A percentile compares a stretch with the other conserved stretches of the same genome.
Evolutionary conservation across 2,113 vertebrate species (phyloP).

Genomic region (Solea senegalensis): DNA sequence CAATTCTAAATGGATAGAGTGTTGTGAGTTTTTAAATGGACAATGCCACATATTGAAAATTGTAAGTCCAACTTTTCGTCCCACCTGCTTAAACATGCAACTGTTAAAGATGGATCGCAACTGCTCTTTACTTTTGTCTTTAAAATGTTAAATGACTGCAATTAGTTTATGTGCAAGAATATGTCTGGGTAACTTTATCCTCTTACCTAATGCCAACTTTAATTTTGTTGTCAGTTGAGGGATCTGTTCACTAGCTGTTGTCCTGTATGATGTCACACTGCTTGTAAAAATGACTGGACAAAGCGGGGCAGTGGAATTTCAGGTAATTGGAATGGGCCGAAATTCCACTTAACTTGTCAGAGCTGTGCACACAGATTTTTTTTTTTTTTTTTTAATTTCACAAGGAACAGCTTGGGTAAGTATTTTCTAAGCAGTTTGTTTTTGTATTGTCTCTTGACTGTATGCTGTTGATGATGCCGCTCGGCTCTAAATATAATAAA

Average conservation of each 20-base stretch:
- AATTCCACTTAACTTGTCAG: slow-evolving; percentile 39
- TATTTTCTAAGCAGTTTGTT: slow-evolving; percentile 80
- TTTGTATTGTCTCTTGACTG: slow-evolving; percentile 73
- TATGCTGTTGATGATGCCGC: slow-evolving; percentile 72
- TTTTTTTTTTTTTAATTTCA: slow-evolving; percentile 57
- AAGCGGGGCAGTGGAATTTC: slow-evolving; percentile 36
- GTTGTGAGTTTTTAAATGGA: slow-evolving; percentile 64
- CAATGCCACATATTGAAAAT: slow-evolving; percentile 57
- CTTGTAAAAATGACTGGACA: slow-evolving; percentile 46
- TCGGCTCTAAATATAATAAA: slow-evolving; percentile 65
- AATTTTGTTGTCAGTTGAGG: slow-evolving; percentile 50
- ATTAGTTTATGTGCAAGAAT: slow-evolving; percentile 39
- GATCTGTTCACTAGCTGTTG: slow-evolving; percentile 45
- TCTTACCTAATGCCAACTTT: slow-evolving; percentile 59
- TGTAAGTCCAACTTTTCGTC: slow-evolving; percentile 52
- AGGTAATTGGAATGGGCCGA: slow-evolving; percentile 40
- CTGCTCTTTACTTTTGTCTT: slow-evolving; percentile 55
- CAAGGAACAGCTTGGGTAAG: slow-evolving; percentile 81
- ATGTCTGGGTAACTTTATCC: slow-evolving; percentile 14
- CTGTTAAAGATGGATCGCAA: slow-evolving; percentile 55
- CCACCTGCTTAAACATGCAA: slow-evolving; percentile 62
- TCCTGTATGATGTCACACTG: slow-evolving; percentile 56
- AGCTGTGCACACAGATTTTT: slow-evolving; percentile 25
- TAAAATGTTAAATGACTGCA: slow-evolving; percentile 43
- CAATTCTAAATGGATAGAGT: slow-evolving; percentile 70